Conservation (phyloP, 2,888 invertebrate species). For the Sycophila texana region DNA sequence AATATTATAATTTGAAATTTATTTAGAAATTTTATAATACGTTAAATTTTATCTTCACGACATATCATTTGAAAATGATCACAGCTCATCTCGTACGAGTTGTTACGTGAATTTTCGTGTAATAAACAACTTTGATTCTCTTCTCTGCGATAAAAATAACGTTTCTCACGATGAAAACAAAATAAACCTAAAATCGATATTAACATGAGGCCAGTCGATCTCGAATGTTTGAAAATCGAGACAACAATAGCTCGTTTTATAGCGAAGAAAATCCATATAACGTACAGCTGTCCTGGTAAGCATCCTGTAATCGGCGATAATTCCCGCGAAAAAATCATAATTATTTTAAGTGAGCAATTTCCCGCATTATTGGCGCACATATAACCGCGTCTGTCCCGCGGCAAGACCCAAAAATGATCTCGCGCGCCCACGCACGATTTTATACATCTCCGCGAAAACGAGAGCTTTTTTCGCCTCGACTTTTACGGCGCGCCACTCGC, state of each 20-base stretch:
- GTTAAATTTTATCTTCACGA: too few species aligned
- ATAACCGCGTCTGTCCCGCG: constrained; percentile 2
- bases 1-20: too few species aligned
- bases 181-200: constrained; percentile 7
- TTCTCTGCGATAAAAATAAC: constrained; percentile 2
- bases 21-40: too few species aligned
- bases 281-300: constrained; percentile 4
- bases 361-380: constrained; percentile 30
- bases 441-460: neutral
- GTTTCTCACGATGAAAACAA: constrained; percentile 27
- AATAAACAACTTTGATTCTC: too few species aligned
- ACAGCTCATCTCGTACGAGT: too few species aligned
- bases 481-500: neutral
- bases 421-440: constrained; percentile 20
- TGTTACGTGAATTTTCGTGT: too few species aligned
- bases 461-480: constrained; percentile 12
- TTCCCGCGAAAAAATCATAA: constrained; percentile 46
- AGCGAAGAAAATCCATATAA: constrained; percentile 36
- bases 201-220: neutral
- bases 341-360: constrained; percentile 57
- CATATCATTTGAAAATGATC: too few species aligned
- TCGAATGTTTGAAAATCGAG: neutral
- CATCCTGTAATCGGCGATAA: constrained; percentile 39
- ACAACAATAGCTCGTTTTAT: constrained; percentile 46
- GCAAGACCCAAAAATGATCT: constrained; percentile 41